These are phyloP conservation scores for Canis aureus DNA, from an alignment of 2,113 vertebrate genomes.

Conservation along the genomic window DNA sequence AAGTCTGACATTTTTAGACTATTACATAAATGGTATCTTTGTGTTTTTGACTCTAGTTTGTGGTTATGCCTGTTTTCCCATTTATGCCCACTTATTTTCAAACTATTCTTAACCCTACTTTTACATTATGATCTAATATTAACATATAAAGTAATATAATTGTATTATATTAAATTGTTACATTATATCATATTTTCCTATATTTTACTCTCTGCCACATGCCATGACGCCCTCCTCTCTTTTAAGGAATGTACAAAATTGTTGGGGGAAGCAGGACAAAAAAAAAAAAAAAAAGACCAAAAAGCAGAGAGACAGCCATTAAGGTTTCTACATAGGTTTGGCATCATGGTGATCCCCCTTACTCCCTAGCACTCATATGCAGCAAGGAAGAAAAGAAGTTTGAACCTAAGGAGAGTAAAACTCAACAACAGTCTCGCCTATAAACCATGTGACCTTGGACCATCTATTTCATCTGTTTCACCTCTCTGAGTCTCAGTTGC, in stretches of 20 bases:
- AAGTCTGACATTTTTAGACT: not conserved
- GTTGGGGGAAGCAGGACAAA: not conserved
- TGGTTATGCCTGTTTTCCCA: not conserved
- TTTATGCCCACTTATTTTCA: not conserved
- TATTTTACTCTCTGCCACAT: not conserved
- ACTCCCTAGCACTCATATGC: not conserved
- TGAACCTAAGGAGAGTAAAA: not conserved
- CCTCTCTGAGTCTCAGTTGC: not conserved
- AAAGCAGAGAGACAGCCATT: not conserved
- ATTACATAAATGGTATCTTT: not conserved
- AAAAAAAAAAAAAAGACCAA: not conserved
- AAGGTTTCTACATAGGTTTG: not conserved
- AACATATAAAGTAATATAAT: not conserved
- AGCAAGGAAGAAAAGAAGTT: not conserved
- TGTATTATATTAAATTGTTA: not conserved
- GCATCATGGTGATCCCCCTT: rapidly evolving
- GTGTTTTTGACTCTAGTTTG: not conserved
- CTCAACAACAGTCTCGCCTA: rapidly evolving
- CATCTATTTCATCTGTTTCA: too few species aligned
- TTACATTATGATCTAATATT: not conserved
- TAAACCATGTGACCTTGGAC: not conserved
- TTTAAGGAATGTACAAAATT: not conserved
- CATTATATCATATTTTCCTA: not conserved
- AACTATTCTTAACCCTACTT: not conserved
- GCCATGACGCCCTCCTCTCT: not conserved